Evolutionary conservation across 1,140 invertebrate species (phyloP).

Genomic region (Monomorium pharaonis): DNA sequence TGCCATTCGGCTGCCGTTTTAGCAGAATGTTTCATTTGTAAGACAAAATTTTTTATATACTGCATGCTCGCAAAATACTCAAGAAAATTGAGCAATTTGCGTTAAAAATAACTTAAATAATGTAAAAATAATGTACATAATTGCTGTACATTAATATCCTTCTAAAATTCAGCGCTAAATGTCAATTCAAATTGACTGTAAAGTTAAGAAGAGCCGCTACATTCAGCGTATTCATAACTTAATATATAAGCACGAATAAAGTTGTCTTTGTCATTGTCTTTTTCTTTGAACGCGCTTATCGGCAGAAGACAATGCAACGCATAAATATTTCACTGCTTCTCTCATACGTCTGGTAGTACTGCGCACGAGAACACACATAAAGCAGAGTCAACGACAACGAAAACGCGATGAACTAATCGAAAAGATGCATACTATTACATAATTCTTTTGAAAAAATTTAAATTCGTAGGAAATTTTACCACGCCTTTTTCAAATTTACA

Average conservation of each 20-base stretch:
- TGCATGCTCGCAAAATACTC: background rate
- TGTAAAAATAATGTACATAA: background rate
- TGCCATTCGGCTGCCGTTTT: slow-evolving; percentile 30
- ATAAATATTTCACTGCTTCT: slow-evolving; percentile 82
- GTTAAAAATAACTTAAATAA: too few relatives aligned
- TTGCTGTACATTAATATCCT: background rate
- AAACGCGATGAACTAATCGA: background rate
- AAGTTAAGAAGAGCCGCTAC: background rate
- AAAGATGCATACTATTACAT: background rate
- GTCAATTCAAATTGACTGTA: background rate
- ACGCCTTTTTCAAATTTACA: background rate
- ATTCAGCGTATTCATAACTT: slow-evolving; percentile 78
- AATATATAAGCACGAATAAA: slow-evolving; percentile 78
- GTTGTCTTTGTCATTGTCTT: slow-evolving; percentile 83
- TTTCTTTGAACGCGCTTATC: slow-evolving; percentile 72
- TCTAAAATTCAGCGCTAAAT: background rate
- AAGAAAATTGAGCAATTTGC: background rate
- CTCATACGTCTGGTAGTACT: slow-evolving; percentile 75
- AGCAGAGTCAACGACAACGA: background rate
- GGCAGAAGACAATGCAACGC: slow-evolving; percentile 81
- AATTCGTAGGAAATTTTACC: background rate
- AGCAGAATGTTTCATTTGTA: background rate
- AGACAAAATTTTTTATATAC: background rate
- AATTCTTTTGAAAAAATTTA: background rate
- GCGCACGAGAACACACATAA: slow-evolving; percentile 17